phyloP scores from a whole-genome alignment of 2,888 invertebrate genomes.

The Drosophila borborema region DNA sequence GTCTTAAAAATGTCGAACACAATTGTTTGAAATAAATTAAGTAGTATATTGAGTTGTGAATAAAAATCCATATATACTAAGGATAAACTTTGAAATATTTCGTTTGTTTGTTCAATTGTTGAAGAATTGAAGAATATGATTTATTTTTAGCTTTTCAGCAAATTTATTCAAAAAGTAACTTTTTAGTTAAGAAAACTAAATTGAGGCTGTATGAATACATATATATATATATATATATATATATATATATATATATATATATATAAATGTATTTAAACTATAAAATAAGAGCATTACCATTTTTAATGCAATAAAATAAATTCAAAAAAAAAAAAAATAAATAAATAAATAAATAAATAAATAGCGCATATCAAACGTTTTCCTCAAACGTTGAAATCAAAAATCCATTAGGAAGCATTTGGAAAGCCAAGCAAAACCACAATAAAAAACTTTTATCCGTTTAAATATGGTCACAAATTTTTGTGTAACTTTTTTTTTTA shows the following conservation, averaged over 20 bases:
- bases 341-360: too few species aligned
- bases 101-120: not conserved
- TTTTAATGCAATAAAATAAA: not conserved
- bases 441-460: conserved; percentile 36
- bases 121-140: not conserved
- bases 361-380: not conserved
- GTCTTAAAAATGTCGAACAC: not conserved
- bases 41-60: too few species aligned
- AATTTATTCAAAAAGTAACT: not conserved
- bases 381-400: conserved; percentile 47
- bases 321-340: not conserved
- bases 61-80: not conserved
- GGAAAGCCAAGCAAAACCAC: conserved; percentile 2
- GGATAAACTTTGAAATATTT: not conserved
- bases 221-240: too few species aligned
- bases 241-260: too few species aligned
- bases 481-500: conserved; percentile 26
- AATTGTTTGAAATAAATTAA: not conserved
- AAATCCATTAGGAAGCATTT: conserved; percentile 61
- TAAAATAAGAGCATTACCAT: not conserved
- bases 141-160: not conserved
- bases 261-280: not conserved
- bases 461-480: conserved; percentile 49
- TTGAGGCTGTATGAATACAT: too few species aligned
- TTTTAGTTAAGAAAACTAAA: too few species aligned